Evolutionary conservation across 2,888 invertebrate species (phyloP), one percentile per base, ranked within the genome.

Genomic region (Ormyrus labotus): DNA sequence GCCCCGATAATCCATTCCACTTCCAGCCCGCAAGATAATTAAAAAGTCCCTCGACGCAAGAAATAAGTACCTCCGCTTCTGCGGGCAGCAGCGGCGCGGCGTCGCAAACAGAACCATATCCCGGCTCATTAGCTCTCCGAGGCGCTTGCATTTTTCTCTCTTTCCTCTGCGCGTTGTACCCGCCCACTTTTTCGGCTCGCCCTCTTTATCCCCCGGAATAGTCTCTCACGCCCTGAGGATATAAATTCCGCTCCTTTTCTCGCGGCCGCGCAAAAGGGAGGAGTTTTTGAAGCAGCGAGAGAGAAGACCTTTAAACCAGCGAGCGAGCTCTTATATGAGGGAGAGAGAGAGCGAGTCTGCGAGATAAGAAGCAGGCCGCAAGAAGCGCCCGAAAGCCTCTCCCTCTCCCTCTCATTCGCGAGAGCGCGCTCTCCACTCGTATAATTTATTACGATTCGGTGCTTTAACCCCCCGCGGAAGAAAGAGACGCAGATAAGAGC

Each of bases 331-430:
- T 73, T 67, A 60, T 67, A 67, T 51, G 65, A 48, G 50, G 58
- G 19, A 61, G 60, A 48, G 71, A 50, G 71, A 45, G 19, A 64
- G 53, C 3, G 7, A 47, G 6, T 60, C 47, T 10, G 51, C 61
- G 8, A 80, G 81, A 84, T 83, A 85, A 86, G 84, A 85, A 86
- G 68, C 74, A 82, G 83, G 83, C 81, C 83, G 84, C 82, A 84
- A 84, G 83, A 84, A 84, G 75, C 80, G 76, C 76, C 68, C 78
- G 57, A 77, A 76, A 74, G 60, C 51, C 71, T 64, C 78, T 13
- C 48, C 10, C 10, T 34, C 50, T 75, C 51, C 57, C 64, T 63
- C 45, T 47, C 55, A 3, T 6, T 5, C 48, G 10, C 45, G 10
- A 7, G 9, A 4, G 55, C 13, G 51, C 13, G 51, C 64, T 71